These are phyloP conservation scores for Porites australiensis DNA, from an alignment of 64 coral and sea anemone genomes.

Conservation along the genomic window DNA sequence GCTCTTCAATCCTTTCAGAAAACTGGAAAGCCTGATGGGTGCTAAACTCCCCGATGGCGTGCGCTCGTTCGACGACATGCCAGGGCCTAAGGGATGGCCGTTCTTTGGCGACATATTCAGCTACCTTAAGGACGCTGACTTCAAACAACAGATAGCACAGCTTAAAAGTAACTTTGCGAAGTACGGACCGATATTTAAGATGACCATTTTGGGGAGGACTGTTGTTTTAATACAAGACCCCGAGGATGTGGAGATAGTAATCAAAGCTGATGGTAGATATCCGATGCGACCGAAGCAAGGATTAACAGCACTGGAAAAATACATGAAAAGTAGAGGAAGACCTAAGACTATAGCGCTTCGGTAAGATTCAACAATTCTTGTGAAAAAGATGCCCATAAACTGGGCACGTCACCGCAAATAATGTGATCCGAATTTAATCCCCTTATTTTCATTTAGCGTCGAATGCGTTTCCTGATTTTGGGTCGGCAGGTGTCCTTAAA, in stretches of 20 bases:
- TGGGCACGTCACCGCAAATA: too few relatives aligned
- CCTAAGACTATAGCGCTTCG: neutral
- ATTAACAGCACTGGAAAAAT: neutral
- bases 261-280: constrained; percentile 44
- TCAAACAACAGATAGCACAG: neutral
- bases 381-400: too few relatives aligned
- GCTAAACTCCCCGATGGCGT: neutral
- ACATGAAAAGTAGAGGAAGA: neutral
- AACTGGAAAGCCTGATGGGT: neutral
- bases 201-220: neutral
- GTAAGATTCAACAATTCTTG: neutral
- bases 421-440: too few relatives aligned
- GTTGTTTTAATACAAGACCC: neutral
- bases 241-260: neutral
- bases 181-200: constrained; percentile 39
- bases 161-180: constrained; percentile 16
- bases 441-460: too few relatives aligned
- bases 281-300: neutral
- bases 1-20: neutral
- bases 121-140: neutral
- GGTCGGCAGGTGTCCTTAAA: too few relatives aligned
- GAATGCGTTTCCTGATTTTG: too few relatives aligned
- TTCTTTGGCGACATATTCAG: neutral
- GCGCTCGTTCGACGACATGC: constrained; percentile 5
- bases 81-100: neutral